Conservation (phyloP, 2,888 invertebrate genomes). For the Microctonus brassicae region DNA sequence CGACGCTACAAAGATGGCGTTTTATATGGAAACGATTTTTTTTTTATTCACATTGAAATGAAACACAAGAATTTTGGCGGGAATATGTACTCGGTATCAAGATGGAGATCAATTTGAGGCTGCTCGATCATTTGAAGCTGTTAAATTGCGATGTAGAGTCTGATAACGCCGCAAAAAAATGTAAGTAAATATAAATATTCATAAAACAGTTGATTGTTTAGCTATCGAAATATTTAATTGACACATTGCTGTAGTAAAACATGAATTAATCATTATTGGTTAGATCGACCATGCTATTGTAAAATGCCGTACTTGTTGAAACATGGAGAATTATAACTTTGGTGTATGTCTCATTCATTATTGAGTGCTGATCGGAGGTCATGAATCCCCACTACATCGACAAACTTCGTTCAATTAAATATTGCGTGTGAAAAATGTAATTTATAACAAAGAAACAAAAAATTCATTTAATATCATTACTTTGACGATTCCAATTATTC, state of each 20-base stretch:
- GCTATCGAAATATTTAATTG: neutral
- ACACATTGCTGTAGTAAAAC: neutral
- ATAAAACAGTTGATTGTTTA: neutral
- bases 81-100: neutral
- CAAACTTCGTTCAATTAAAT: constrained; percentile 15
- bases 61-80: neutral
- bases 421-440: neutral
- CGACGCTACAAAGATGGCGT: too few relatives aligned
- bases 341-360: constrained; percentile 35
- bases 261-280: neutral
- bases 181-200: neutral
- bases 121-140: neutral
- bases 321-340: constrained; percentile 29
- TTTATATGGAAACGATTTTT: too few relatives aligned
- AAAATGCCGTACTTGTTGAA: constrained; percentile 2
- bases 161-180: neutral
- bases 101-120: neutral
- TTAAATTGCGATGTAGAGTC: neutral
- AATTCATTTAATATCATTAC: neutral
- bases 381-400: neutral
- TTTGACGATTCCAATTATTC: neutral
- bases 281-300: constrained; percentile 1
- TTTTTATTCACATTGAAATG: neutral
- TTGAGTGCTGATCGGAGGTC: constrained; percentile 30
- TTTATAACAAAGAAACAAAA: too few relatives aligned